phyloP scores from a whole-genome alignment of 2,797 vertebrate species.

The Craterocephalus amniculus region DNA sequence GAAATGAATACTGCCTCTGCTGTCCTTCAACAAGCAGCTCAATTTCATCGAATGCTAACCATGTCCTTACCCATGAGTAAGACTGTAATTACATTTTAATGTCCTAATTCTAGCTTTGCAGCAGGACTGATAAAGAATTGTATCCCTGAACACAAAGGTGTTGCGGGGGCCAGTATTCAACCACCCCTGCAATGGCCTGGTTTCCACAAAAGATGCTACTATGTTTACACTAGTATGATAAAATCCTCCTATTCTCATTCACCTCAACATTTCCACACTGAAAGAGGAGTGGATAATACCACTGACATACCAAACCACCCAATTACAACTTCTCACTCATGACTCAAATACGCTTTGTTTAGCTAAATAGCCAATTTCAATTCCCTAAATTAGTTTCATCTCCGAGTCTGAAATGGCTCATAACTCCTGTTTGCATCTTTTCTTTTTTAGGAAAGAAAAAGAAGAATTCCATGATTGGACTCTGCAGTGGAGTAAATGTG shows the following conservation, averaged over 20 bases:
- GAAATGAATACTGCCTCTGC: background rate
- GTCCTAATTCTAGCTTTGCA: background rate
- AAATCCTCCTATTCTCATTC: conserved; percentile 27
- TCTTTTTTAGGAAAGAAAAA: conserved; percentile 10
- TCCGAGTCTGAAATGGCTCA: conserved; percentile 32
- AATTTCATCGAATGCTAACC: background rate
- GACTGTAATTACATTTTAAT: background rate
- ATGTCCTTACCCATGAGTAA: background rate
- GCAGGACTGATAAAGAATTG: background rate
- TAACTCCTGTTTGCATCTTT: conserved; percentile 22
- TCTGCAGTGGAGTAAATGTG: conserved; percentile 26
- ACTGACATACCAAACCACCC: conserved; percentile 39
- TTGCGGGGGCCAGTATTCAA: background rate
- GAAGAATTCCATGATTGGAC: conserved; percentile 20
- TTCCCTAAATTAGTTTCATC: conserved; percentile 44
- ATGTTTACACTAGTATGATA: conserved; percentile 13
- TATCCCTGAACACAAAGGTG: background rate
- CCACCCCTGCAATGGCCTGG: background rate
- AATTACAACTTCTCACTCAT: conserved; percentile 47
- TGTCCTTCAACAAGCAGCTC: background rate
- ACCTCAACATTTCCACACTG: conserved; percentile 14
- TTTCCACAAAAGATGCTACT: conserved; percentile 19
- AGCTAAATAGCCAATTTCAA: conserved; percentile 55
- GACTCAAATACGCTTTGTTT: conserved; percentile 46
- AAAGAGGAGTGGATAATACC: conserved; percentile 23